phyloP scores from a whole-genome alignment of 2,113 vertebrate species.

The Pleuronectes platessa region DNA sequence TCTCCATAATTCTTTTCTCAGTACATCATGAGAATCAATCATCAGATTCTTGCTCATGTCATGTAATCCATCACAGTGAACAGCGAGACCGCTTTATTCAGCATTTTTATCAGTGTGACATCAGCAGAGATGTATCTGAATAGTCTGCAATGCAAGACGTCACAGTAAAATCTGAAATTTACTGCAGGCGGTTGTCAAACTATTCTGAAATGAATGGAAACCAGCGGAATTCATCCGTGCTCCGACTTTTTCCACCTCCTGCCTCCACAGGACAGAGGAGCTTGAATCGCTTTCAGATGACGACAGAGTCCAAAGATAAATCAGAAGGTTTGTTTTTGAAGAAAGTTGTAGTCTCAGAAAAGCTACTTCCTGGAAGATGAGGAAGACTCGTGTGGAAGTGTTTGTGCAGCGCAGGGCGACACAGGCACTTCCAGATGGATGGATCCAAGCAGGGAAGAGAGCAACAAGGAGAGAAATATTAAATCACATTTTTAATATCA shows the following conservation, averaged over 20 bases:
- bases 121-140: not conserved
- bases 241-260: not conserved
- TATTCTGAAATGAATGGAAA: not conserved
- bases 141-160: not conserved
- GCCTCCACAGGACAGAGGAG: not conserved
- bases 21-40: too few species aligned
- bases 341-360: conserved; percentile 36
- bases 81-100: not conserved
- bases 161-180: not conserved
- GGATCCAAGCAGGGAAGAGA: not conserved
- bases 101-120: not conserved
- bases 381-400: conserved; percentile 33
- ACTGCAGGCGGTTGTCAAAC: not conserved
- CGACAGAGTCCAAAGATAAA: conserved; percentile 35
- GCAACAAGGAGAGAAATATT: too few species aligned
- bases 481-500: not conserved
- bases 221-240: not conserved
- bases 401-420: conserved; percentile 24
- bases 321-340: conserved; percentile 50
- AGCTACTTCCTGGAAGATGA: conserved; percentile 53
- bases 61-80: too few species aligned
- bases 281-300: conserved; percentile 59
- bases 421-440: too few species aligned
- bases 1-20: too few species aligned
- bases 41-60: too few species aligned